Conservation (phyloP, 2,797 vertebrate genomes). For the Cetoscarus ocellatus region DNA sequence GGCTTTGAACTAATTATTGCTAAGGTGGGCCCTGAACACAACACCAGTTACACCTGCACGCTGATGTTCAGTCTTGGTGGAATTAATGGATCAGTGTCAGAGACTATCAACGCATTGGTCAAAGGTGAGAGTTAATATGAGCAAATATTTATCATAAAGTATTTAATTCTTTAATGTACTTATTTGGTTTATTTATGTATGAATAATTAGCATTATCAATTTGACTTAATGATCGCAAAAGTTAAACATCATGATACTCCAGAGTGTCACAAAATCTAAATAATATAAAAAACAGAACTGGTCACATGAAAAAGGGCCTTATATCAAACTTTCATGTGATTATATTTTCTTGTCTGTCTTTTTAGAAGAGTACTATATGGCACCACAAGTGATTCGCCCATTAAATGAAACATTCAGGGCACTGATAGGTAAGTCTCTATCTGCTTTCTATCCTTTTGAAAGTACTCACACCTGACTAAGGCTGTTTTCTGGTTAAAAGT, state of each 20-base stretch:
- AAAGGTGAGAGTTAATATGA: constrained; percentile 36
- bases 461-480: not conserved
- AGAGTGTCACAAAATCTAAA: too few species aligned
- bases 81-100: constrained; percentile 53
- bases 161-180: too few species aligned
- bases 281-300: too few species aligned
- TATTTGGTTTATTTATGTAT: too few species aligned
- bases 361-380: constrained; percentile 43
- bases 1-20: constrained; percentile 11
- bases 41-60: constrained; percentile 55
- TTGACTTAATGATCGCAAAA: too few species aligned
- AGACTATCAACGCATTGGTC: constrained; percentile 44
- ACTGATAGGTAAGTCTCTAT: constrained; percentile 78
- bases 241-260: too few species aligned
- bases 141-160: not conserved
- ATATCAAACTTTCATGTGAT: not conserved
- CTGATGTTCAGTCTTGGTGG: constrained; percentile 62
- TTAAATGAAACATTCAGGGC: constrained; percentile 80
- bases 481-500: not conserved
- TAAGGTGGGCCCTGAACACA: not conserved
- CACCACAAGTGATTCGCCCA: constrained; percentile 83
- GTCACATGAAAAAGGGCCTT: too few species aligned
- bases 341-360: constrained; percentile 17
- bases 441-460: not conserved
- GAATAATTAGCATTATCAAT: too few species aligned